These are phyloP conservation scores for Oegoconia quadripuncta DNA, from an alignment of 2,888 invertebrate genomes.

Conservation along the genomic window DNA sequence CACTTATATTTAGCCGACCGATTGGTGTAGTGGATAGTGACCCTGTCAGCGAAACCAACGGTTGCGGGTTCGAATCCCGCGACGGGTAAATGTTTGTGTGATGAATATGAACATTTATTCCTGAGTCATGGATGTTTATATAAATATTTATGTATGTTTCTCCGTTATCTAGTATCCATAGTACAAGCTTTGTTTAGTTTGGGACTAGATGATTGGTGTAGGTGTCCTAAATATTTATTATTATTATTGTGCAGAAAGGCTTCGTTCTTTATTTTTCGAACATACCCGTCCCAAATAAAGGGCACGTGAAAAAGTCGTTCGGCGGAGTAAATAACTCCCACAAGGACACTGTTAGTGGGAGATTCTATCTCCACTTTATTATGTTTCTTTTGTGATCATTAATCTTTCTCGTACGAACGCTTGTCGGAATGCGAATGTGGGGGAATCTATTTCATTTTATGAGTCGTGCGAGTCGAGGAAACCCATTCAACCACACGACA, in stretches of 20 bases:
- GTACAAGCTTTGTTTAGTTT: too few species aligned
- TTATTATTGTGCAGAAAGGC: background rate
- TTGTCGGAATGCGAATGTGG: conserved; percentile 80
- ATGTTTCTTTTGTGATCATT: conserved; percentile 80
- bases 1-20: too few species aligned
- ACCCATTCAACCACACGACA: conserved; percentile 74
- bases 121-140: too few species aligned
- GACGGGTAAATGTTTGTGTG: too few species aligned
- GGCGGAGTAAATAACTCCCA: conserved; percentile 74
- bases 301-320: conserved; percentile 71
- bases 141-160: too few species aligned
- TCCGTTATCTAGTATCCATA: too few species aligned
- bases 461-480: conserved; percentile 73
- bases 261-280: conserved; percentile 33
- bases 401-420: conserved; percentile 80
- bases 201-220: too few species aligned
- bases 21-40: too few species aligned
- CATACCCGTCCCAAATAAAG: conserved; percentile 52
- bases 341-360: conserved; percentile 79
- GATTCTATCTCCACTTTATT: conserved; percentile 79
- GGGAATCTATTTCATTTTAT: conserved; percentile 80
- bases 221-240: too few species aligned
- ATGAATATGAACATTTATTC: too few species aligned
- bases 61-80: too few species aligned
- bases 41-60: too few species aligned